phyloP scores from a whole-genome alignment of 2,113 vertebrate genomes.

The Anseranas semipalmata region DNA sequence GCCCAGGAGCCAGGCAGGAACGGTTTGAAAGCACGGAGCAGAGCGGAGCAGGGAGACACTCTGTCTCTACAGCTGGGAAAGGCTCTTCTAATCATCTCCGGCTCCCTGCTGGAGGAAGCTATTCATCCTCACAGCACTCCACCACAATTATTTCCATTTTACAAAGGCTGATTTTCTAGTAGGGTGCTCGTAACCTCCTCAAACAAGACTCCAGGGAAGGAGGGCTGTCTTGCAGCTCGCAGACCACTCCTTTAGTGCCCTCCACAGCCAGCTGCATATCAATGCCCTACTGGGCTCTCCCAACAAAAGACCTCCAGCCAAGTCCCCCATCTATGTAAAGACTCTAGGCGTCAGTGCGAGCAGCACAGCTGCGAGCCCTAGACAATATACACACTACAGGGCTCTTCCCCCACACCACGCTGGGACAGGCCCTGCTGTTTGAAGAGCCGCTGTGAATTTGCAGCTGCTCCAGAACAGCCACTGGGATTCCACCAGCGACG shows the following conservation, averaged over 20 bases:
- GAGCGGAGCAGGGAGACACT: background rate
- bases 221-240: background rate
- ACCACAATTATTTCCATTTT: conserved; percentile 19
- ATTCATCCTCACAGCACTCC: background rate
- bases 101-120: conserved; percentile 17
- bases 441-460: background rate
- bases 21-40: background rate
- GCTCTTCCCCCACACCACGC: background rate
- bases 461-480: background rate
- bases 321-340: background rate
- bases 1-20: background rate
- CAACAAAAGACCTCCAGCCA: background rate
- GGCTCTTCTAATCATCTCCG: background rate
- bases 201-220: background rate
- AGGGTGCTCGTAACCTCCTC: background rate
- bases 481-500: fast-evolving
- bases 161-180: conserved; percentile 32
- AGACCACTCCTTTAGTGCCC: background rate
- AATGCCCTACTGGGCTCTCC: background rate
- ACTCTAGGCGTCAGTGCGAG: background rate
- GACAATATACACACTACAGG: background rate
- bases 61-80: background rate
- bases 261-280: conserved; percentile 1
- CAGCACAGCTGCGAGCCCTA: background rate
- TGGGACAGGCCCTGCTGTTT: background rate